phyloP scores from a whole-genome alignment of 2,113 vertebrate genomes.

The Calidris pugnax region DNA sequence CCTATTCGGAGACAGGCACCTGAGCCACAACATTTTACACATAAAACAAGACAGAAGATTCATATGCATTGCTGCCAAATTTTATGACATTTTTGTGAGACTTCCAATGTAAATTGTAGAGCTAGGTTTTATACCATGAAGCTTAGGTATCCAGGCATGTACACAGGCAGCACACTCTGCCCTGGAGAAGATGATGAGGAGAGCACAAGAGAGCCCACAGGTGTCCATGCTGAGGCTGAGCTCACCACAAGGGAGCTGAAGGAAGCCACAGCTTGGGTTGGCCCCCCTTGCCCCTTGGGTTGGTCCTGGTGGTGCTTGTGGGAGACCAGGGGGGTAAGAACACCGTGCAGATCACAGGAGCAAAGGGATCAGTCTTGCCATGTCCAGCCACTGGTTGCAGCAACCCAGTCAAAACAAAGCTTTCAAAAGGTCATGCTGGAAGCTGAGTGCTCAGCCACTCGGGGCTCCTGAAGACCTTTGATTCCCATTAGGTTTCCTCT shows the following conservation, averaged over 20 bases:
- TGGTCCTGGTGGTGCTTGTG: too few species aligned
- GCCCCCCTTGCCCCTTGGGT: too few species aligned
- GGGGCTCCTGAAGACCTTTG: background rate
- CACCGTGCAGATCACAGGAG: background rate
- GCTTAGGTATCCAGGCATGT: background rate
- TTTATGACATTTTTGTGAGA: background rate
- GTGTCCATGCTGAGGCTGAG: background rate
- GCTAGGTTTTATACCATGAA: background rate
- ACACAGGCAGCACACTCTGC: background rate
- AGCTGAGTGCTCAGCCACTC: background rate
- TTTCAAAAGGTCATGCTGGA: background rate
- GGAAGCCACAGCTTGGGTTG: background rate
- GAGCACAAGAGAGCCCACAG: accelerated
- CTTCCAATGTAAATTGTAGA: background rate
- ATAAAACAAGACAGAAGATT: background rate
- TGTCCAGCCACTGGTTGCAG: background rate
- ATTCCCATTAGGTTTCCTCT: background rate
- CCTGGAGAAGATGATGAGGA: accelerated
- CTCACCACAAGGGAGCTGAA: background rate
- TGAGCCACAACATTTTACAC: background rate
- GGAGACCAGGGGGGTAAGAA: background rate
- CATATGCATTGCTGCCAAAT: background rate
- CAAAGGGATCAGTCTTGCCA: background rate
- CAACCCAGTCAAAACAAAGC: background rate
- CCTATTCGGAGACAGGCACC: background rate